phyloP scores from a whole-genome alignment of 2,888 invertebrate genomes.

The Hanleya hanleyi region DNA sequence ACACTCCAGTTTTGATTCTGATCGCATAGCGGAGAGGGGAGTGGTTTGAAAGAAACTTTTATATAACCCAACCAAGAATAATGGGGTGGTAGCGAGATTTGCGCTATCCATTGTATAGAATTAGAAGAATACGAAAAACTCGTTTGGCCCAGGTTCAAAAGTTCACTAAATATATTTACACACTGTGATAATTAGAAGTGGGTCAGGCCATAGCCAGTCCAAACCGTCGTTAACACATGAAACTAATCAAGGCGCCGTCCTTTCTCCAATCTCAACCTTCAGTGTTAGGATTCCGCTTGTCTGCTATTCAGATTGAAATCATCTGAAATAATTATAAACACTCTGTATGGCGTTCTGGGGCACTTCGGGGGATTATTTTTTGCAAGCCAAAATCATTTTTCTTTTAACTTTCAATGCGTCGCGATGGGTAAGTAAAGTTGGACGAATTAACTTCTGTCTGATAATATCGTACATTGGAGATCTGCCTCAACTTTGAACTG shows the following conservation, averaged over 20 bases:
- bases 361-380: too few relatives aligned
- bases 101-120: neutral
- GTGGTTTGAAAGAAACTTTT: too few relatives aligned
- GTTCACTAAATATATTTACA: conserved; percentile 8
- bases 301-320: conserved; percentile 5
- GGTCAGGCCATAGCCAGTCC: neutral
- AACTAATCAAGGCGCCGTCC: neutral
- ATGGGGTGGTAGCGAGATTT: neutral
- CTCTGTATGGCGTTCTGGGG: too few relatives aligned
- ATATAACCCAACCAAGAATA: neutral
- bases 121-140: neutral
- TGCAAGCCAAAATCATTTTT: too few relatives aligned
- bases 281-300: neutral
- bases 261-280: too few relatives aligned
- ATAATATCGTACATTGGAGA: too few relatives aligned
- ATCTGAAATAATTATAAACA: conserved; percentile 6
- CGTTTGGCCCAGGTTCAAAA: conserved; percentile 3
- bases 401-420: too few relatives aligned
- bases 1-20: too few relatives aligned
- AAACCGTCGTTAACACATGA: conserved; percentile 1
- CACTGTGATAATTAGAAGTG: conserved; percentile 5
- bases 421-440: too few relatives aligned
- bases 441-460: too few relatives aligned
- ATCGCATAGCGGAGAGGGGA: too few relatives aligned
- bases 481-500: too few relatives aligned